Conservation (phyloP, 2,113 vertebrate species). For the Fregetta grallaria region DNA sequence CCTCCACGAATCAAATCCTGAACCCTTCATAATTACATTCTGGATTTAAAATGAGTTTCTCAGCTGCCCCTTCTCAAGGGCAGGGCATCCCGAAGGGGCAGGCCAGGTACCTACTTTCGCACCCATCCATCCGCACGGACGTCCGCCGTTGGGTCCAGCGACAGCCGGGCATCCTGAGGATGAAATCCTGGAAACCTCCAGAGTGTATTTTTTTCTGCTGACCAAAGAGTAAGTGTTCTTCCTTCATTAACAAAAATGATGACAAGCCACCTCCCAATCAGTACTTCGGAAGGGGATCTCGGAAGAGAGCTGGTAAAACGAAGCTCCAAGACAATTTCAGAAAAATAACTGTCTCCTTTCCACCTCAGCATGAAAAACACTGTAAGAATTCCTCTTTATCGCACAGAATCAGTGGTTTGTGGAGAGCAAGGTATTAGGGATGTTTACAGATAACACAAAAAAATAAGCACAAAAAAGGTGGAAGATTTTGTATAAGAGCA, state of each 20-base stretch:
- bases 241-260: background rate
- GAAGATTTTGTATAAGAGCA: background rate
- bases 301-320: background rate
- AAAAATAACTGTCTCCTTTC: background rate
- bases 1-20: background rate
- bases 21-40: background rate
- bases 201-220: background rate
- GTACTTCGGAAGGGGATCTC: background rate
- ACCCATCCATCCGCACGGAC: fast-evolving
- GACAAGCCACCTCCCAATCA: background rate
- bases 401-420: background rate
- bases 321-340: background rate
- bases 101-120: background rate
- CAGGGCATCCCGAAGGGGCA: background rate
- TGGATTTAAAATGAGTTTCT: background rate
- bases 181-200: background rate
- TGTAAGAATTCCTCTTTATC: background rate
- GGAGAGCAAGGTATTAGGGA: background rate
- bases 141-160: fast-evolving
- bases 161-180: background rate
- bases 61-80: background rate
- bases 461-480: background rate
- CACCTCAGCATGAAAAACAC: background rate
- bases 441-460: background rate
- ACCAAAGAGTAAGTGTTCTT: background rate